These are phyloP conservation scores for Drosophila arizonae DNA, from an alignment of 1,140 invertebrate genomes.

Conservation along the genomic window DNA sequence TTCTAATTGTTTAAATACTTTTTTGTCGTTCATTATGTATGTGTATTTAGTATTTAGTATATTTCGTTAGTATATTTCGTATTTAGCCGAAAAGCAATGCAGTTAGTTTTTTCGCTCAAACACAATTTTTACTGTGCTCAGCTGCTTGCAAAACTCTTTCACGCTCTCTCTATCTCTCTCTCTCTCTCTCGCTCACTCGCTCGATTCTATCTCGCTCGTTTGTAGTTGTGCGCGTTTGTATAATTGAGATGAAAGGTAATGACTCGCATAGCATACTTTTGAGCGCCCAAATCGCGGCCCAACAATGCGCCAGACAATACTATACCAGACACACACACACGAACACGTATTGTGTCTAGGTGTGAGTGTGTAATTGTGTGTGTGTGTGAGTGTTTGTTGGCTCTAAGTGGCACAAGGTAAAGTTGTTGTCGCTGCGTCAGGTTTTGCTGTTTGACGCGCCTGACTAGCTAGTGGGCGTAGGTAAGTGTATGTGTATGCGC, in stretches of 20 bases:
- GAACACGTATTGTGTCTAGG: conserved; percentile 14
- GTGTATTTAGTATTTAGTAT: too few relatives aligned
- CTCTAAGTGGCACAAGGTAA: conserved; percentile 79
- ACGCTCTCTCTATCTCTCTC: background rate
- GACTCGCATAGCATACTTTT: conserved; percentile 72
- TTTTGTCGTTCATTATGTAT: too few relatives aligned
- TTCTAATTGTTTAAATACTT: too few relatives aligned
- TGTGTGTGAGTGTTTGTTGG: conserved; percentile 30
- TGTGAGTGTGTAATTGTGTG: conserved; percentile 25
- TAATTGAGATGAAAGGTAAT: conserved; percentile 81
- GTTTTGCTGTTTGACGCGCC: conserved; percentile 30
- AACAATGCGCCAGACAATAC: conserved; percentile 76
- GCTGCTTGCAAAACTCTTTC: conserved; percentile 18
- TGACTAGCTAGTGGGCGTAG: conserved; percentile 45
- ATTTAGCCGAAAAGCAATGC: too few relatives aligned
- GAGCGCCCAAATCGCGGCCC: conserved; percentile 70
- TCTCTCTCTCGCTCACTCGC: background rate
- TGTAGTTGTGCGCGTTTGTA: conserved; percentile 46
- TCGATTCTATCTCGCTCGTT: conserved; percentile 1
- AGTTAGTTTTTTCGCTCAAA: background rate
- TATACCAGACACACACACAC: conserved; percentile 28
- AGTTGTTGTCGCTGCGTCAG: conserved; percentile 52
- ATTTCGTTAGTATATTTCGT: too few relatives aligned
- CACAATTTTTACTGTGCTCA: background rate
- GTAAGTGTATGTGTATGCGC: background rate